Evolutionary conservation across 2,113 vertebrate genomes (phyloP), one percentile per base, ranked within the genome.

Genomic region (Hemichromis elongatus): DNA sequence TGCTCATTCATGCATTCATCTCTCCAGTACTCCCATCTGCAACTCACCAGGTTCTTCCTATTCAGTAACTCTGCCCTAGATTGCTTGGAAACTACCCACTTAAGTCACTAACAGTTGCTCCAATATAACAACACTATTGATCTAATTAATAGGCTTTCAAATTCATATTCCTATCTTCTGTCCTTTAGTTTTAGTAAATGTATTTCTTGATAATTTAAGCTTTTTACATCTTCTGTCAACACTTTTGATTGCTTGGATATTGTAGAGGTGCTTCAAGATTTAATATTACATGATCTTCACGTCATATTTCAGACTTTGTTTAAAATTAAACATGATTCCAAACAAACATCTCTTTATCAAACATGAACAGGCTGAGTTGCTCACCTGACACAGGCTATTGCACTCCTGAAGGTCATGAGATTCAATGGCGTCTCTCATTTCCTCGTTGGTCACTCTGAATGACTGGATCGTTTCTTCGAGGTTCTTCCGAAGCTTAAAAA

Each of bases 371-470:
- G 42, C 9, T n/a, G 68, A 70, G 1, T 5, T 21, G 45, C 89
- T 92, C 90, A 99, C 98, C 96, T 97, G 96, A 87, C 98, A 99
- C 80, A 97, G 94, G 0, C 80, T 1, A 0, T 96, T 95, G 26
- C 98, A 99, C 56, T 96, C 88, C 0, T 91, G 73, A 2, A 97
- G 89, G 0, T 97, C 96, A 80, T 89, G 92, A 53, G 88, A 91
- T n/a, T 90, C 79, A 1, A 40, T 33, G 0, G 81, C n/a, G 5
- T 89, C 89, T 0, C 81, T 95, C 88, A 99, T 97, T 88, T 99
- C 98, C n/a, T 98, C 97, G 0, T 98, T 99, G 3, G 97, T 97
- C 33, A 98, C 96, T 88, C 89, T 95, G 94, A 99, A 98, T 0
- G 97, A 98, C 89, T 96, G 96, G 79, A 98, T 95, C 0, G 97